Conservation (phyloP, 2,113 vertebrate genomes). For the Ornithorhynchus anatinus region DNA sequence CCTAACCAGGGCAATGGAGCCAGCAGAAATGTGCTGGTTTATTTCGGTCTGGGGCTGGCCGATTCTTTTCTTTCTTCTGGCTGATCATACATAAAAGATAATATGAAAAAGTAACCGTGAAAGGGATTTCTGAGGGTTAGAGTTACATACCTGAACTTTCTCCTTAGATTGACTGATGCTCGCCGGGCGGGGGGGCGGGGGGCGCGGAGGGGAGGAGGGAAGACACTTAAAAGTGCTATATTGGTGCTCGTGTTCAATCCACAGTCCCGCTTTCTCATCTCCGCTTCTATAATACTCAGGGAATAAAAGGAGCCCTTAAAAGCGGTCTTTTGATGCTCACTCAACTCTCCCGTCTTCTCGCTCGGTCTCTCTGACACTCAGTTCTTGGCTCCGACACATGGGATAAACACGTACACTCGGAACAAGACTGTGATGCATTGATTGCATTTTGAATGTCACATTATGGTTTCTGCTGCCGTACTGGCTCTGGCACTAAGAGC, state of each 20-base stretch:
- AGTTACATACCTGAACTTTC: background rate
- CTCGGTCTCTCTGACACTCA: constrained; percentile 3
- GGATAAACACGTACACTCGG: background rate
- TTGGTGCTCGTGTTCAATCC: constrained; percentile 5
- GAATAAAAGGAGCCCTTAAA: background rate
- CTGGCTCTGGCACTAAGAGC: background rate
- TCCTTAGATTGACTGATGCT: constrained; percentile 13
- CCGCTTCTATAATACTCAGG: background rate
- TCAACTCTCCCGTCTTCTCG: background rate
- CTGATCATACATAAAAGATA: constrained; percentile 11
- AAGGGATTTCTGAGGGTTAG: constrained; percentile 8
- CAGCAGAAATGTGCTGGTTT: background rate
- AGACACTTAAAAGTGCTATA: constrained; percentile 13
- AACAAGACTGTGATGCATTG: background rate
- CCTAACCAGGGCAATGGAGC: background rate
- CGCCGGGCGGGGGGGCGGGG: too few relatives aligned
- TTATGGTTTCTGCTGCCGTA: background rate
- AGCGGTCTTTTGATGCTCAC: constrained; percentile 27
- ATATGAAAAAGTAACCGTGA: constrained; percentile 2
- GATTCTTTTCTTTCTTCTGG: background rate
- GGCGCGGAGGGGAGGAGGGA: background rate
- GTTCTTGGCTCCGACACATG: background rate
- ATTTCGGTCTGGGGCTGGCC: constrained; percentile 6
- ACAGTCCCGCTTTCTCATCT: constrained; percentile 1
- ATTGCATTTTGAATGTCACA: background rate